Evolutionary conservation across 2,888 invertebrate species (phyloP).

Genomic region (Acanthosepion esculentum): DNA sequence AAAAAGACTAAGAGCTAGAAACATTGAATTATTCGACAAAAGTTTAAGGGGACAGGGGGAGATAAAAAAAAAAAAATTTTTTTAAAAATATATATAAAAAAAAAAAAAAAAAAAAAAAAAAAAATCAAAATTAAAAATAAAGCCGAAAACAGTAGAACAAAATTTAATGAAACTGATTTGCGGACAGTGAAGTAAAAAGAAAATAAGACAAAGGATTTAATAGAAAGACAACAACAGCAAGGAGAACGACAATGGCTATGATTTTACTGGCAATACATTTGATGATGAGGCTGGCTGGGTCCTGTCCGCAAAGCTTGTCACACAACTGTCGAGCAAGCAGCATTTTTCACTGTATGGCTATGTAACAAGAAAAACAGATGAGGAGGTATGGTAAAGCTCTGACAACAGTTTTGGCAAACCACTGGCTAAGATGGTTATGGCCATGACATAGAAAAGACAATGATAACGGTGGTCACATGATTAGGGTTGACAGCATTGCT

Average conservation of each 20-base stretch:
- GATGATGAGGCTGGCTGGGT: no score
- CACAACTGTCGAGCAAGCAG: not conserved
- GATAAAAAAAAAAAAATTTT: no score
- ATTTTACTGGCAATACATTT: not conserved
- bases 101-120: not conserved
- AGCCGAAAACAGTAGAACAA: not conserved
- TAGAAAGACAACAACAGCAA: not conserved
- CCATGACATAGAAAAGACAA: no score
- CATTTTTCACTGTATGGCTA: no score
- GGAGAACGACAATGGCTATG: constrained; percentile 14
- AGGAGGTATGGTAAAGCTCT: not conserved
- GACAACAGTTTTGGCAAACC: no score
- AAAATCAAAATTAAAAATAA: not conserved
- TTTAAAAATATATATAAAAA: no score
- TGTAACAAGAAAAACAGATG: constrained; percentile 8
- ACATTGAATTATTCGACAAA: no score
- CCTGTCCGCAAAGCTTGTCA: not conserved
- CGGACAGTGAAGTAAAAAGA: not conserved
- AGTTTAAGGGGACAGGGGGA: no score
- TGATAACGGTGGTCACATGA: no score
- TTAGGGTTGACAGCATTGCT: no score
- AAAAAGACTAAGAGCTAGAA: no score
- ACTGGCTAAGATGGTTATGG: no score
- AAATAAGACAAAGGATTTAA: not conserved
- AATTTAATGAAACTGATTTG: not conserved